Base-by-base conservation (phyloP, 1,140 invertebrate species). In the Apocrypta bakeri region DNA sequence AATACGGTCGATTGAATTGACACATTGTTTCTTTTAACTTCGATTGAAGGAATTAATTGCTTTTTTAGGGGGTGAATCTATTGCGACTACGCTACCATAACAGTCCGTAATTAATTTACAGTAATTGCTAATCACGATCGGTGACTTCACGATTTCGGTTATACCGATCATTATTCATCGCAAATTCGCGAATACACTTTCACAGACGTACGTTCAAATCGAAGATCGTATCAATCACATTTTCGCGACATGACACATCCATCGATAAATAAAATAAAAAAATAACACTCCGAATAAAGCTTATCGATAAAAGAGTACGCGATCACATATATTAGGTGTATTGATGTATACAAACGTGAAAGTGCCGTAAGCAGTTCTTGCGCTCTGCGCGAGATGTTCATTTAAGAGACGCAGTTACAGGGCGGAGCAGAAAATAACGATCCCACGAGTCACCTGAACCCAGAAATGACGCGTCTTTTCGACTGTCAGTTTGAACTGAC, bases 401-500 rank as follows among this genome's bases (percentile, higher is more conserved):
- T 12, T 37, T 64, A 40, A 68, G 27, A 37, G 33, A 82, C 64
- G 78, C 48, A 56, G 56, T 37, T 37, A 31, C 37, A 75, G 42
- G 56, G 68, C 48, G 68, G 68, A 24, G 81, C 64, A 85, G 76
- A 76, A 81, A 37, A 71, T 82, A 31, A 73, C 75, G 48, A 37
- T 87, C 85, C 84, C 85, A 87, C 73, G 85, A 82, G 24, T 40
- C 73, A 21, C 21, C 7, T 3, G 42, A 11, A 2, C 24, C 29
- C 66, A 71, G 27, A 87, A 87, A 83, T 87, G 84, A 84, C 86
- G 84, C 85, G 84, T 40, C 84, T 82, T 85, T 82, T 85, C 82
- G 85, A 80, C 85, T 87, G 85, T 89, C 87, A 84, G 74, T 40
- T 77, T 84, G 80, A 85, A 87, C 77, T 87, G 84, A 86, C 86